These are phyloP conservation scores for Anhinga anhinga DNA, from an alignment of 2,113 vertebrate species.

Conservation along the genomic window DNA sequence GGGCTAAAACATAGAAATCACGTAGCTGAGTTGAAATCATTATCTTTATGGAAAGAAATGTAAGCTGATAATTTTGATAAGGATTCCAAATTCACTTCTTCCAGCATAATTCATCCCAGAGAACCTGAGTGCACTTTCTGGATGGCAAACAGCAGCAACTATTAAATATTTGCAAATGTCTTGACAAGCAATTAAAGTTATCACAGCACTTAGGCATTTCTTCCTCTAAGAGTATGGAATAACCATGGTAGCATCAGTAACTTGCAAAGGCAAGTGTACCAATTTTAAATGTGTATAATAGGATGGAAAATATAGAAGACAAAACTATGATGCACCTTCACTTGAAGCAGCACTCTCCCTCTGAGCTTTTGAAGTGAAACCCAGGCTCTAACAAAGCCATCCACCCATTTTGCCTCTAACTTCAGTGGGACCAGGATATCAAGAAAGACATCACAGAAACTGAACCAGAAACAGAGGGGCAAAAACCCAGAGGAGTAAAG, in stretches of 20 bases:
- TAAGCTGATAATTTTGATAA: conserved; percentile 27
- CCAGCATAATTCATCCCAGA: neutral
- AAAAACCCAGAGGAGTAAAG: neutral
- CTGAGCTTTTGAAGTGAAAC: neutral
- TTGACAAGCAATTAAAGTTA: conserved; percentile 35
- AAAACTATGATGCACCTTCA: neutral
- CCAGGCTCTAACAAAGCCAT: neutral
- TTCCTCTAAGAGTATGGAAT: neutral
- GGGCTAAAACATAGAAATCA: neutral
- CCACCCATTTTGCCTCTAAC: neutral
- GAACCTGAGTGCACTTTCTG: neutral
- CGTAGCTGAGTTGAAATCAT: neutral
- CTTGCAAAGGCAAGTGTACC: neutral
- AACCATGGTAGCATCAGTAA: neutral
- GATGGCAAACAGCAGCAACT: neutral
- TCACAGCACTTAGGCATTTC: neutral
- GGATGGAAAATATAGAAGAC: neutral
- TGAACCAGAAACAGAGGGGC: neutral
- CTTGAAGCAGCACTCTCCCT: neutral
- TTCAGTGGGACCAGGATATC: neutral
- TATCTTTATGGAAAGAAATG: neutral
- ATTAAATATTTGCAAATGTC: neutral
- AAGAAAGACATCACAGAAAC: neutral
- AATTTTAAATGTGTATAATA: neutral
- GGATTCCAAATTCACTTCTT: conserved; percentile 10